Base-by-base conservation (phyloP, 2,113 vertebrate species). In the Rattus rattus region DNA sequence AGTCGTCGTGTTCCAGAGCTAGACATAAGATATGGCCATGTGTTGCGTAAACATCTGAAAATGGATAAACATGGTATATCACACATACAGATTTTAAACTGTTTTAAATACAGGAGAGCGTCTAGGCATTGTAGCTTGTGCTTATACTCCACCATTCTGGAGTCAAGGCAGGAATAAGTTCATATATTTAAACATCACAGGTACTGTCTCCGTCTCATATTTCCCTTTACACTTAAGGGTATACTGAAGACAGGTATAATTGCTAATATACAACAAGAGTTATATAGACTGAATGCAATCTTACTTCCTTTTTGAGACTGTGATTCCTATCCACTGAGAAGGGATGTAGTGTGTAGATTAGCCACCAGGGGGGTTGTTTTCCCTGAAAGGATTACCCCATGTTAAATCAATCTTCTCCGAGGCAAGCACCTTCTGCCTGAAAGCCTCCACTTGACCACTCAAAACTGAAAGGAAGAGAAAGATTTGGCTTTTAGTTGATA, bases 351-450 rank as follows among this genome's bases (percentile, higher is more conserved):
- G 24, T 39, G 17, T 17, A 89, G 30, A 2, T 65, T 92, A 90
- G 56, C 94, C 97, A 96, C 96, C 94, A 97, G 95, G 88, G 95
- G 94, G 94, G 89, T 88, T 49, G 70, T 47, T 92, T 96, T 85
- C 95, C 92, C 95, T 94, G 89, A 95, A 92, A 93, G 43, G 80
- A 91, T n/a, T 79, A 47, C 49, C 94, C 52, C 7, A 65, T 14
- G 36, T 61, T 54, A 36, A 76, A 9, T 28, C 28, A 8, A 7
- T 19, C 36, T 16, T 19, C 90, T 67, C 43, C 91, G 69, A 2
- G 43, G 43, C 0, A 61, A 72, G 43, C 11, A 49, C 7, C 59
- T 56, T 33, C 0, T 81, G 26, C 0, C 5, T 73, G 22, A 61
- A 52, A 33, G 39, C 20, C 52, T 85, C 49, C 80, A 16, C 39